phyloP scores from a whole-genome alignment of 2,888 invertebrate species.

The Anodontia alba region DNA sequence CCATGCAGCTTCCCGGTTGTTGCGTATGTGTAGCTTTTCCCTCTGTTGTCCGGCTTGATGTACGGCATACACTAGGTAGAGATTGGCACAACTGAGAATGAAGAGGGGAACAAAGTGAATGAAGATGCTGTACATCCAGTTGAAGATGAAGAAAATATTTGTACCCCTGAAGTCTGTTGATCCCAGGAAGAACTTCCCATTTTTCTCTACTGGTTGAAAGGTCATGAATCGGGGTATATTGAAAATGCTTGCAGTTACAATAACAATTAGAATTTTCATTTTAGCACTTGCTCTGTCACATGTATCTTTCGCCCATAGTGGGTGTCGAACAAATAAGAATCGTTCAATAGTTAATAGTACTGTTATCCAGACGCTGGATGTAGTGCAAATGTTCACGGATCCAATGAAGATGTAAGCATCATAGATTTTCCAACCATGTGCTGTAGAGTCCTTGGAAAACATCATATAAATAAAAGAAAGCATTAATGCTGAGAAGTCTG shows the following conservation, averaged over 20 bases:
- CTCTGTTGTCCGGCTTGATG: conserved; percentile 71
- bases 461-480: conserved; percentile 74
- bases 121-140: conserved; percentile 75
- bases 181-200: conserved; percentile 45
- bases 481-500: conserved; percentile 76
- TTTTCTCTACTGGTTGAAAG: conserved; percentile 56
- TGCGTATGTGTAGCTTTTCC: conserved; percentile 67
- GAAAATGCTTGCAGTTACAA: conserved; percentile 66
- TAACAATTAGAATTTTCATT: conserved; percentile 69
- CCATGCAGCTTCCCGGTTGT: conserved; percentile 73
- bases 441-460: conserved; percentile 59
- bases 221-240: conserved; percentile 79
- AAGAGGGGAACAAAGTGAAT: conserved; percentile 76
- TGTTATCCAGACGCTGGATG: conserved; percentile 79
- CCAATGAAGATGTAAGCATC: conserved; percentile 77
- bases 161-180: conserved; percentile 69
- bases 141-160: conserved; percentile 61
- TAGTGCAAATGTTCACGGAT: conserved; percentile 77
- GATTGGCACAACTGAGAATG: conserved; percentile 71
- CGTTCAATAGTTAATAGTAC: conserved; percentile 81
- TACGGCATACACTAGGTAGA: conserved; percentile 75
- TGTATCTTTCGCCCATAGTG: conserved; percentile 78
- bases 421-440: conserved; percentile 73
- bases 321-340: conserved; percentile 78
- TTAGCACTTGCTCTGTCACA: conserved; percentile 78